Evolutionary conservation across 2,888 invertebrate species (phyloP).

Genomic region (Blastobasis adustella): DNA sequence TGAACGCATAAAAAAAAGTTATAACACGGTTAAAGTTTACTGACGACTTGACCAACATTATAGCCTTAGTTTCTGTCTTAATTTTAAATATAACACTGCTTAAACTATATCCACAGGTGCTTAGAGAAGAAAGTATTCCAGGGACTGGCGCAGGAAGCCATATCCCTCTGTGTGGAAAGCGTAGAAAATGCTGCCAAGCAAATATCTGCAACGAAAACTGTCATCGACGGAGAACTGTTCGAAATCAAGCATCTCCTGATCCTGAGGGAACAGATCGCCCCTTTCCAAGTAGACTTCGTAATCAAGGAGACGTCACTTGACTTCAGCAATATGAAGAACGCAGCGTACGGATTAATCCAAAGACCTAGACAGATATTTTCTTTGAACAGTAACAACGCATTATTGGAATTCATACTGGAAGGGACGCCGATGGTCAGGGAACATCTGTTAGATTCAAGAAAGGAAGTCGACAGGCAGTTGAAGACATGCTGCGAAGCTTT

Average conservation of each 20-base stretch:
- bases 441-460: slow-evolving; percentile 93
- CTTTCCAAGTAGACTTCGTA: slow-evolving; percentile 96
- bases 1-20: too few relatives aligned
- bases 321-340: slow-evolving; percentile 93
- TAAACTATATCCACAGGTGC: slow-evolving; percentile 73
- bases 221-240: slow-evolving; percentile 96
- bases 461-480: slow-evolving; percentile 95
- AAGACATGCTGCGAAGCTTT: slow-evolving; percentile 93
- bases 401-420: slow-evolving; percentile 93
- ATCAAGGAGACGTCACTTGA: slow-evolving; percentile 95
- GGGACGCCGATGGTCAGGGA: slow-evolving; percentile 96
- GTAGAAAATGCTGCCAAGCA: slow-evolving; percentile 86
- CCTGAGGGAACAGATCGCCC: slow-evolving; percentile 97
- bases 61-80: too few relatives aligned
- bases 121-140: slow-evolving; percentile 97
- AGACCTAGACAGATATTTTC: slow-evolving; percentile 91
- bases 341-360: slow-evolving; percentile 84
- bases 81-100: neutral
- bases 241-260: slow-evolving; percentile 98
- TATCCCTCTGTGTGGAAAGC: slow-evolving; percentile 93
- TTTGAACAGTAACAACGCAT: slow-evolving; percentile 89
- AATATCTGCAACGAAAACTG: slow-evolving; percentile 84
- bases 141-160: slow-evolving; percentile 96
- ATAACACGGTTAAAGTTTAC: too few relatives aligned
- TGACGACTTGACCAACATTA: too few relatives aligned